Percentiles rank a stretch among this genome's conserved stretches.
Evolutionary conservation across 2,113 vertebrate species (phyloP).

Genomic region (Ciconia boyciana): DNA sequence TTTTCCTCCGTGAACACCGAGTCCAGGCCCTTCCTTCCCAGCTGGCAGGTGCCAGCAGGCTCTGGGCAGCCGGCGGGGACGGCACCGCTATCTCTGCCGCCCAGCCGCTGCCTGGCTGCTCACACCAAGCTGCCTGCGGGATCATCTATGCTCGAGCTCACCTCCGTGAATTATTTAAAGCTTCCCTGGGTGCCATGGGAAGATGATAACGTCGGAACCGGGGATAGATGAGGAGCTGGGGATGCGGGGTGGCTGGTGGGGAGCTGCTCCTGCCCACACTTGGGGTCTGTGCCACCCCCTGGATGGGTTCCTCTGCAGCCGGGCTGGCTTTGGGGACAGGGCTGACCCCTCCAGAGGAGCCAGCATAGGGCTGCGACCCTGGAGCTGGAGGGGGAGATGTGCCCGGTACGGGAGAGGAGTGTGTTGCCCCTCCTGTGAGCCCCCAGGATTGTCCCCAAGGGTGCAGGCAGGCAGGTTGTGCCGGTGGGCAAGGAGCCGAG

Average conservation of each 20-base stretch:
- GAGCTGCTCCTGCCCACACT: not conserved
- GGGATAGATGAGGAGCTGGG: not conserved
- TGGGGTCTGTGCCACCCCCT: not conserved
- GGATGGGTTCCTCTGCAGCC: not conserved
- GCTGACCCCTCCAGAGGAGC: not conserved
- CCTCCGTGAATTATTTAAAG: conserved; percentile 52
- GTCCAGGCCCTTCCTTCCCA: not conserved
- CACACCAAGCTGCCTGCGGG: conserved; percentile 25
- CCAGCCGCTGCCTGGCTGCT: conserved; percentile 16
- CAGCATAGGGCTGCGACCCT: not conserved
- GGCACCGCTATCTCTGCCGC: conserved; percentile 12
- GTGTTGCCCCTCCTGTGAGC: not conserved
- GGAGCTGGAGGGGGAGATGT: accelerated
- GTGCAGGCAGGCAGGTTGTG: not conserved
- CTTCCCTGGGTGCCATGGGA: not conserved
- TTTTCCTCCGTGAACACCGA: accelerated
- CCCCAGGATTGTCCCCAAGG: not conserved
- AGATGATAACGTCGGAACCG: not conserved
- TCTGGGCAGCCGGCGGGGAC: not conserved
- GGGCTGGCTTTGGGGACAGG: not conserved
- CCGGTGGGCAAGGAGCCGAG: accelerated
- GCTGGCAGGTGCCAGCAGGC: not conserved
- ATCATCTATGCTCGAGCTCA: conserved; percentile 44
- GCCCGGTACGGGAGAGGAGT: not conserved
- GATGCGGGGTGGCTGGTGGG: not conserved